Base-by-base conservation (phyloP, 2,888 invertebrate species). In the Bimastos eiseni region DNA sequence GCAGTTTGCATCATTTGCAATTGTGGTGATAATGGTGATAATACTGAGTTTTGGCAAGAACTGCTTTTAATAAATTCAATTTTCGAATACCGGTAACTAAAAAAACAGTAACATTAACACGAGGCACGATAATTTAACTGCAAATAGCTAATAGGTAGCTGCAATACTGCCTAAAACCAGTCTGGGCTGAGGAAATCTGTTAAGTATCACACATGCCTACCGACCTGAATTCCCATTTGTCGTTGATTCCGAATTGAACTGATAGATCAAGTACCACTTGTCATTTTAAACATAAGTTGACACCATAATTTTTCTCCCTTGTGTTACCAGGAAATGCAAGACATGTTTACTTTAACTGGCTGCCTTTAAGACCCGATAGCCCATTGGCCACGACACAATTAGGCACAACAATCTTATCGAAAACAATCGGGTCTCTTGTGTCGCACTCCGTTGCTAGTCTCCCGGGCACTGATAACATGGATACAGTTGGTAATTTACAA, bases 371-470 rank as follows among this genome's bases (percentile, higher is more conserved):
- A 70, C 70, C 5, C n/a, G n/a, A 30, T 4, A 24, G 55, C 5
- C 24, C 55, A 3, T 3, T 30, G 30, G 55, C 24, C 30, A 70
- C 17, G 70, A 70, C 70, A 70, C 30, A 70, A 30, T 70, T 70
- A n/a, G 30, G 70, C 30, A 70, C 13, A 70, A 70, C 70, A 70
- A 1, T 70, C 70, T 70, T 70, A 70, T 70, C 70, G 30, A 70
- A 70, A 70, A 70, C 70, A 70, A 70, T 70, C 70, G 70, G 70
- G 70, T 70, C 70, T 13, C 70, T 70, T 70, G n/a, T 70, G 70
- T n/a, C 0, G n/a, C 70, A 30, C 70, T 70, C 70, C 30, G 11
- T n/a, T 8, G 70, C 11, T 13, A n/a, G 30, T 30, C 30, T 6
- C 30, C n/a, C 3, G 70, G 70, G n/a, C n/a, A 70, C n/a, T 70